phyloP scores from a whole-genome alignment of 2,797 vertebrate genomes.

The Buphagus erythrorhynchus region DNA sequence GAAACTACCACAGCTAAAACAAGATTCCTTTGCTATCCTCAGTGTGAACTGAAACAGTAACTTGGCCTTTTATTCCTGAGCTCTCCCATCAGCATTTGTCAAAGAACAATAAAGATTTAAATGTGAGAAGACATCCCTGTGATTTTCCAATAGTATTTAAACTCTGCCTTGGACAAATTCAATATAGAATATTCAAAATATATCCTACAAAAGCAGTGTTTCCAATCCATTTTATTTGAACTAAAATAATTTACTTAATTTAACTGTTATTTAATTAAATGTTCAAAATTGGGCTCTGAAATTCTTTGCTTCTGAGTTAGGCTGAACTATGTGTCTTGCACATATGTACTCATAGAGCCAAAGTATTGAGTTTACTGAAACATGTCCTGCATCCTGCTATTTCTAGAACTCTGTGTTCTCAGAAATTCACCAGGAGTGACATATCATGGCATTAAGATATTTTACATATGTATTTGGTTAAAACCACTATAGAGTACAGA shows the following conservation, averaged over 20 bases:
- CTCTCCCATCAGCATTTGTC: background rate
- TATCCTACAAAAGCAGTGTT: background rate
- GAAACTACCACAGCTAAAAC: background rate
- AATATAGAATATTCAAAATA: background rate
- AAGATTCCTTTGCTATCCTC: background rate
- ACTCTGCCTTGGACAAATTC: background rate
- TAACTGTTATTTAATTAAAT: background rate
- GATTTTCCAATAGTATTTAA: background rate
- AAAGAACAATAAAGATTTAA: background rate
- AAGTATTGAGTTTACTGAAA: background rate
- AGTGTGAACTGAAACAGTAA: background rate
- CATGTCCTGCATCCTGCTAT: background rate
- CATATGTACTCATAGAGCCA: fast-evolving
- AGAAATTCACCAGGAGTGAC: background rate
- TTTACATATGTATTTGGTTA: background rate
- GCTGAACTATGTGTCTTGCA: background rate
- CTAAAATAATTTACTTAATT: background rate
- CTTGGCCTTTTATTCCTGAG: background rate
- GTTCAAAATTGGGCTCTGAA: background rate
- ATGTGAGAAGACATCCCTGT: background rate
- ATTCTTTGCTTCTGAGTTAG: background rate
- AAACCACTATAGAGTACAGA: background rate
- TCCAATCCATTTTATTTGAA: background rate
- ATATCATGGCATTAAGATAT: background rate
- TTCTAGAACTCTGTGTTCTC: background rate